Base-by-base conservation (phyloP, 2,888 invertebrate species). In the Lamproptera curius region DNA sequence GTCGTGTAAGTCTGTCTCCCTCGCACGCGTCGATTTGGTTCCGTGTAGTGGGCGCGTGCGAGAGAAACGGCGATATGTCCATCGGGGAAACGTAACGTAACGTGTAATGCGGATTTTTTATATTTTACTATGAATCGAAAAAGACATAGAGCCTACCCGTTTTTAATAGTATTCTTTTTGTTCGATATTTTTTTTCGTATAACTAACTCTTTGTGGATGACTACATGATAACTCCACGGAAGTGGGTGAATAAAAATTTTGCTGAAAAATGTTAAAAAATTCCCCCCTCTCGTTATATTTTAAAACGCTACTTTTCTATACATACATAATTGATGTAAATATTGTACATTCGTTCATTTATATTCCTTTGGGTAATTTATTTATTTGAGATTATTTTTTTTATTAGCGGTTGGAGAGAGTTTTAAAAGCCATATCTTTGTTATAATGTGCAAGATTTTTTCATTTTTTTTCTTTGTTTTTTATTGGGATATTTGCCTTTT, bases 51-150 rank as follows among this genome's bases (percentile, higher is more conserved):
- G 53, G 56, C 54, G 65, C 54, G 70, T 65, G 75, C 62, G 69
- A 70, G 55, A 44, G 70, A 59, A 70, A 71, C 57, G 56, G 50
- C 52, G 66, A 77, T 78, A 73, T 76, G 86, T 85, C 86, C 85
- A 80, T 80, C 81, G 83, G 83, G 42, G 85, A 81, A 79, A 76
- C 73, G 79, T 74, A 78, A 76, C 67, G 76, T 76, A 79, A 76
- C 73, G 79, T 74, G 77, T 75, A 67, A 76, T 76, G 69, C 78
- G 73, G 70, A 65, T 83, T 85, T 84, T 86, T 86, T 78, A 84
- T 85, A 86, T 86, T 85, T 84, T 84, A 85, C 77, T 83, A 85
- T 76, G 81, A 81, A 84, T 81, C 77, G 77, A 79, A 81, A 77
- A 81, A 78, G 70, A 82, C 77, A 79, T 76, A 77, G 73, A 78